These are phyloP conservation scores for Sparus aurata DNA, from an alignment of 2,797 vertebrate species.

Conservation along the genomic window DNA sequence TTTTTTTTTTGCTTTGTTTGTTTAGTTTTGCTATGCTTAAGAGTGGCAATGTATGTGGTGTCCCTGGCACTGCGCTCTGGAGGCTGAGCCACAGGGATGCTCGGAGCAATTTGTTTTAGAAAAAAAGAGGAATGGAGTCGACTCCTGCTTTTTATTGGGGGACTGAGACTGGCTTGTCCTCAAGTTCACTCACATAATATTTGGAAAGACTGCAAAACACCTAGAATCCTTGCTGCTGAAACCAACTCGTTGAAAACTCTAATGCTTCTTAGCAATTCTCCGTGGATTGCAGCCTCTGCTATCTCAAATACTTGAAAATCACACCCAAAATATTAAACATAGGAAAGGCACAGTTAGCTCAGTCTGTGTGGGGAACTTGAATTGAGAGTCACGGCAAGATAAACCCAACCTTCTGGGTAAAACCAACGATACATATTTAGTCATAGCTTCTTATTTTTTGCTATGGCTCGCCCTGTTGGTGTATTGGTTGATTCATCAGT, in stretches of 20 bases:
- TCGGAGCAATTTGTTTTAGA: conserved; percentile 70
- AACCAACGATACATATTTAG: conserved; percentile 3
- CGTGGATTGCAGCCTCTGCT: background rate
- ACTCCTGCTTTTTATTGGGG: conserved; percentile 33
- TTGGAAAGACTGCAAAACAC: conserved; percentile 23
- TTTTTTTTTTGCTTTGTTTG: conserved; percentile 29
- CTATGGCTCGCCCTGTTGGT: background rate
- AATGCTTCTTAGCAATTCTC: conserved; percentile 12
- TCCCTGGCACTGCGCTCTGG: conserved; percentile 34
- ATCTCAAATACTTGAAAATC: conserved; percentile 13
- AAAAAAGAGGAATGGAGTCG: conserved; percentile 42
- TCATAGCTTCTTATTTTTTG: background rate
- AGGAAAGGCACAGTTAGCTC: background rate
- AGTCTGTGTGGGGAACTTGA: background rate
- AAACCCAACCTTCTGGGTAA: background rate
- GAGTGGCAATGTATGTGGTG: conserved; percentile 20
- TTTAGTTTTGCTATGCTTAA: conserved; percentile 44
- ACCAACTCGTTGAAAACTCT: conserved; percentile 24
- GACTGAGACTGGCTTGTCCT: conserved; percentile 50
- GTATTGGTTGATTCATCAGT: background rate
- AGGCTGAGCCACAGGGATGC: conserved; percentile 64
- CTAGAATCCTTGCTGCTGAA: conserved; percentile 12
- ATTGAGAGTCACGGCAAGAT: background rate
- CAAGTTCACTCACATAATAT: conserved; percentile 31
- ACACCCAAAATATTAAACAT: conserved; percentile 5